phyloP scores from a whole-genome alignment of 2,888 invertebrate genomes.

The Epinotia demarniana region DNA sequence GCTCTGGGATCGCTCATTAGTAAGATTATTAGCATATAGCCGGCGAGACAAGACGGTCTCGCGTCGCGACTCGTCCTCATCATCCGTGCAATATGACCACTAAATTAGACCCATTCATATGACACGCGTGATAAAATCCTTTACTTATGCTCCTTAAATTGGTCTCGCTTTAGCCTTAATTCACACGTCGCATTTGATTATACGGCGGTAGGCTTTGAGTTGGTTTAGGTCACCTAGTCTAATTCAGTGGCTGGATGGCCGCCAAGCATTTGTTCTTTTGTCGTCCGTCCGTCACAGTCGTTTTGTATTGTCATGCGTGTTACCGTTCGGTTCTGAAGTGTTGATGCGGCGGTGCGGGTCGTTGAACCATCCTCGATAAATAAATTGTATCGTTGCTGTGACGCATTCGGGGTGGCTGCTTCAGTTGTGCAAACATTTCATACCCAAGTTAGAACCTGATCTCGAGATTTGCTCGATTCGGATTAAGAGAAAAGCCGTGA shows the following conservation, averaged over 20 bases:
- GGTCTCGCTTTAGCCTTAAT: slow-evolving; percentile 28
- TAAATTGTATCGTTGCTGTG: slow-evolving; percentile 61
- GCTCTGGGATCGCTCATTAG: slow-evolving; percentile 36
- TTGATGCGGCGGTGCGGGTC: slow-evolving; percentile 61
- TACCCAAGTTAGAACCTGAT: slow-evolving; percentile 4
- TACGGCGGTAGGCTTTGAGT: slow-evolving; percentile 51
- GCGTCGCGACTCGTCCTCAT: slow-evolving; percentile 29
- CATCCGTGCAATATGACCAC: slow-evolving; percentile 32
- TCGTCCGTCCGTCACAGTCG: slow-evolving; percentile 66
- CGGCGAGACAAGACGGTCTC: slow-evolving; percentile 35
- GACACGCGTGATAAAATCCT: slow-evolving; percentile 44
- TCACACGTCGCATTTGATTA: slow-evolving; percentile 40
- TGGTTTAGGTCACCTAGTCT: slow-evolving; percentile 64
- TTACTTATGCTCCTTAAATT: slow-evolving; percentile 40
- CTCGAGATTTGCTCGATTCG: slow-evolving; percentile 43
- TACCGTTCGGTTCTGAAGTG: slow-evolving; percentile 52
- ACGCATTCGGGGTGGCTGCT: slow-evolving; percentile 55
- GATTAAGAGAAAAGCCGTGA: slow-evolving; percentile 67
- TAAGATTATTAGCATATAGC: slow-evolving; percentile 42
- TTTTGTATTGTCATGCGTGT: slow-evolving; percentile 71
- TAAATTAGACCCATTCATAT: slow-evolving; percentile 39
- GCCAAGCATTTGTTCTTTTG: slow-evolving; percentile 82
- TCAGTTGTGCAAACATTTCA: slow-evolving; percentile 11
- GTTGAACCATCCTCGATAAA: slow-evolving; percentile 68
- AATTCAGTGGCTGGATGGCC: slow-evolving; percentile 77